These are phyloP conservation scores for Agelaius tricolor DNA, from an alignment of 2,113 vertebrate species.

Conservation along the genomic window DNA sequence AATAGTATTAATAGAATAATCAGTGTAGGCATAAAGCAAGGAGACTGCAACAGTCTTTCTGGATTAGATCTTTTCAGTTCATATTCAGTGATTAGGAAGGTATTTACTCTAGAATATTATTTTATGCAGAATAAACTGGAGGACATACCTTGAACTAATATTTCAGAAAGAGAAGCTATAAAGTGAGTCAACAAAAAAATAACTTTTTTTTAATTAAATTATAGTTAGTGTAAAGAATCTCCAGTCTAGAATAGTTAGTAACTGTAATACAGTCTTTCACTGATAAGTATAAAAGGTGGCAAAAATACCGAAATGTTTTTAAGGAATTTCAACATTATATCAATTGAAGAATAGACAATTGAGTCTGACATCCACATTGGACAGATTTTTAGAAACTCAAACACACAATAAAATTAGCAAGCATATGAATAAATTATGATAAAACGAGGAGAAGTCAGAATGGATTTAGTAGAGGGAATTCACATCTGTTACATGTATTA, in stretches of 20 bases:
- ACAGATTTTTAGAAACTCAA: not conserved
- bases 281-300: not conserved
- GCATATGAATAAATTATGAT: not conserved
- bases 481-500: not conserved
- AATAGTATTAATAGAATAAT: not conserved
- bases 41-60: not conserved
- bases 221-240: not conserved
- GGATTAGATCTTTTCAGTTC: not conserved
- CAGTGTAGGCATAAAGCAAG: not conserved
- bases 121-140: not conserved
- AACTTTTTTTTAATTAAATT: rapidly evolving
- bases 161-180: not conserved
- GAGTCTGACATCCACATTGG: not conserved
- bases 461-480: not conserved
- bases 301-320: not conserved
- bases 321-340: not conserved
- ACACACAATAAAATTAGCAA: not conserved
- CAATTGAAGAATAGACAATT: not conserved
- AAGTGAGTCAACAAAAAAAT: not conserved
- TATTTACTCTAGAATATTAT: not conserved
- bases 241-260: not conserved
- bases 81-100: not conserved
- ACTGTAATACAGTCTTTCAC: not conserved
- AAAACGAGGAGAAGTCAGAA: not conserved
- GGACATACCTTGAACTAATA: not conserved